Evolutionary conservation across 2,113 vertebrate genomes (phyloP).

Genomic region (Budorcas taxicolor): DNA sequence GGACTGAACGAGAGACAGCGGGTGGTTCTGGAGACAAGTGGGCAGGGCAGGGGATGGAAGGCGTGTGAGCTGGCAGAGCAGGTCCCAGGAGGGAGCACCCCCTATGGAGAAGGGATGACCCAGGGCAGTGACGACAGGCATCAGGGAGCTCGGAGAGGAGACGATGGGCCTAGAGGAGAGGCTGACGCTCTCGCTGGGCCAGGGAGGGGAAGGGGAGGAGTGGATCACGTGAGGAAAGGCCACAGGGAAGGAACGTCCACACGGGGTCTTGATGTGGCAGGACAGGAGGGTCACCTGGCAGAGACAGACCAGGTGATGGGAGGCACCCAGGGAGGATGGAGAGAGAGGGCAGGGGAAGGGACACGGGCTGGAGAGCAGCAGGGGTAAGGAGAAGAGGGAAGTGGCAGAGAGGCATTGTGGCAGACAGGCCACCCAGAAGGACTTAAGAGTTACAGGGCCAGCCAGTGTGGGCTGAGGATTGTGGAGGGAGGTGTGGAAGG

Average conservation of each 20-base stretch:
- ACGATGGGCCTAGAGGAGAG: not conserved
- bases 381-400: no score
- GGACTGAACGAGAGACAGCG: not conserved
- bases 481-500: no score
- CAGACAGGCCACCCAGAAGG: no score
- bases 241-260: not conserved
- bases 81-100: not conserved
- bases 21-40: not conserved
- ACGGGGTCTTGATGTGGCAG: not conserved
- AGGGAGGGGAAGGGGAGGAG: no score
- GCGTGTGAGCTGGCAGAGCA: not conserved
- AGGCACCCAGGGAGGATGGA: not conserved
- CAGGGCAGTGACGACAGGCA: not conserved
- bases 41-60: not conserved
- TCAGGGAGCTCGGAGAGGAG: not conserved
- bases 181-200: no score
- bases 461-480: no score
- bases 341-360: not conserved
- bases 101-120: not conserved
- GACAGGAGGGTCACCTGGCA: not conserved
- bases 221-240: no score
- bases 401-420: no score
- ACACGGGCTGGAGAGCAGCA: not conserved
- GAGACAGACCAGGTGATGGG: not conserved
- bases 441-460: fast-evolving